A percentile compares a stretch with the other conserved stretches of the same genome.
Evolutionary conservation across 92 coral and sea anemone species (phyloP).

Genomic region (Zoanthus solanderi): DNA sequence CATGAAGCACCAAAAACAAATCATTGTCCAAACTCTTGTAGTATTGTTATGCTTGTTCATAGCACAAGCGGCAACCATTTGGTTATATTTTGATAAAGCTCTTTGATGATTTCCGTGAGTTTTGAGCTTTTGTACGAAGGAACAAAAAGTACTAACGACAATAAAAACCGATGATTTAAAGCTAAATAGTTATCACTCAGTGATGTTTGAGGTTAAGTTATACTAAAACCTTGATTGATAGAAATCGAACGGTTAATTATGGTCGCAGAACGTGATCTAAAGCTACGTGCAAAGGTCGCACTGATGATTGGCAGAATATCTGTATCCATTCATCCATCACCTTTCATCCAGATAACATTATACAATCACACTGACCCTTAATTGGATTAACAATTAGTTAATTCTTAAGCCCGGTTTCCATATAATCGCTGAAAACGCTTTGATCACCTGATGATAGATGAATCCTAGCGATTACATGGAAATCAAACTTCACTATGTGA

Average conservation of each 20-base stretch:
- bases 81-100: not conserved
- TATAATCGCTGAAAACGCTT: too few species aligned
- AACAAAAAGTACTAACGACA: not conserved
- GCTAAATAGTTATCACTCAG: too few species aligned
- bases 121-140: not conserved
- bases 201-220: not conserved
- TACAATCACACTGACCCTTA: not conserved
- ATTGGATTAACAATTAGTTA: too few species aligned
- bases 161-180: not conserved
- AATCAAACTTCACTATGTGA: too few species aligned
- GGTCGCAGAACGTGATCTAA: not conserved
- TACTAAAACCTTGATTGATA: not conserved
- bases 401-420: too few species aligned
- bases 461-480: too few species aligned
- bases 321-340: not conserved
- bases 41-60: not conserved
- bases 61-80: not conserved
- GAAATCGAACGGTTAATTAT: not conserved
- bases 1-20: not conserved
- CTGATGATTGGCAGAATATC: slow-evolving; percentile 12
- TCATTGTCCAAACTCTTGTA: not conserved
- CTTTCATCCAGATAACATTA: not conserved
- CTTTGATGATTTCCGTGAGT: not conserved
- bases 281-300: not conserved
- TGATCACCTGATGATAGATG: too few species aligned